Conservation (phyloP, 2,888 invertebrate genomes). For the Cephalotes varians region DNA sequence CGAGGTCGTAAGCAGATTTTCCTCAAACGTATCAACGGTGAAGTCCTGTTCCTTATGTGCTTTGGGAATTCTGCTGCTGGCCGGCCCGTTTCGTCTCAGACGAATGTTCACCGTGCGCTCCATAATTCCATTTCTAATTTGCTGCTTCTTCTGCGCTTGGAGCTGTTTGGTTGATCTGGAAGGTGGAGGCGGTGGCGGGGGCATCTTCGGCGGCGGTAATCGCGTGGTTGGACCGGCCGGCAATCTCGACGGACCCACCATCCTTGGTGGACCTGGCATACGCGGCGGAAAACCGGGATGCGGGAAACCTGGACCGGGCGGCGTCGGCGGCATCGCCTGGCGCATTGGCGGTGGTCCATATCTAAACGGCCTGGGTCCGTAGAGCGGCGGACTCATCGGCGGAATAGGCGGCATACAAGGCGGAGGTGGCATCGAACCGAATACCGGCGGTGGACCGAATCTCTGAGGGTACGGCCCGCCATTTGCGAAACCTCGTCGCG, state of each 20-base stretch:
- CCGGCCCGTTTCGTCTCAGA: slow-evolving; percentile 9
- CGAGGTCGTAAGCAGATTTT: slow-evolving; percentile 74
- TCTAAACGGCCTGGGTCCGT: slow-evolving; percentile 62
- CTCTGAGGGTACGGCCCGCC: slow-evolving; percentile 72
- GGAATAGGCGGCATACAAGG: slow-evolving; percentile 56
- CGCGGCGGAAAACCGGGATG: slow-evolving; percentile 66
- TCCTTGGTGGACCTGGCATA: slow-evolving; percentile 62
- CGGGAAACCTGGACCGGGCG: slow-evolving; percentile 66
- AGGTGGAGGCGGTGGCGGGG: slow-evolving; percentile 55
- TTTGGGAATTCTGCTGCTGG: slow-evolving; percentile 30
- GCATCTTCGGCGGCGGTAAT: slow-evolving; percentile 71
- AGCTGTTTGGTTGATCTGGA: slow-evolving; percentile 8
- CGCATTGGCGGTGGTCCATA: slow-evolving; percentile 70
- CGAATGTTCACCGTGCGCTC: background rate
- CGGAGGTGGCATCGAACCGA: slow-evolving; percentile 68
- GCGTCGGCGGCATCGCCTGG: slow-evolving; percentile 65
- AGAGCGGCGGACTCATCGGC: slow-evolving; percentile 54
- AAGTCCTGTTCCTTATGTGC: slow-evolving; percentile 78
- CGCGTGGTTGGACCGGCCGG: slow-evolving; percentile 64
- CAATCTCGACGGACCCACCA: slow-evolving; percentile 62
- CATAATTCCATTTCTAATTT: slow-evolving; percentile 51
- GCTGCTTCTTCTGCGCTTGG: slow-evolving; percentile 46
- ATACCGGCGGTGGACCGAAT: slow-evolving; percentile 62
- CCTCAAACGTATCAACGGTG: slow-evolving; percentile 81
- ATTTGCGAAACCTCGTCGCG: slow-evolving; percentile 73